These are phyloP conservation scores for Bettongia penicillata DNA, from an alignment of 2,113 vertebrate genomes.

Conservation along the genomic window DNA sequence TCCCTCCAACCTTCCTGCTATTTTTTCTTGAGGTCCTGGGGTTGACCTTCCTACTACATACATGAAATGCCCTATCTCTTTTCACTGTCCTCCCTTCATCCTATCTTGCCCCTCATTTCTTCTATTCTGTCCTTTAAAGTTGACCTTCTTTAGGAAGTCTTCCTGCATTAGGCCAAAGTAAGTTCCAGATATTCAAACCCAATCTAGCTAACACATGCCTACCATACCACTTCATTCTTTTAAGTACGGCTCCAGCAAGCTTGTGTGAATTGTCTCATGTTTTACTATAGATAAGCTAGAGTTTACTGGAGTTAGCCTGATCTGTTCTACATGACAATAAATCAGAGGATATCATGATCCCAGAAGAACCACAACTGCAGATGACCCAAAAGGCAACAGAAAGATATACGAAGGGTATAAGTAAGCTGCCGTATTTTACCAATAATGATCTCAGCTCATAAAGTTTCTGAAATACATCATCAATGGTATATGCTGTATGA, in stretches of 20 bases:
- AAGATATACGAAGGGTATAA: background rate
- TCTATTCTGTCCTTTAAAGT: too few species aligned
- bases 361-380: background rate
- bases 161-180: background rate
- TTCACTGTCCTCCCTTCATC: background rate
- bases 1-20: background rate
- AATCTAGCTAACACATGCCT: background rate
- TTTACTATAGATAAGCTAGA: background rate
- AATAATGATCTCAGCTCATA: background rate
- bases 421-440: background rate
- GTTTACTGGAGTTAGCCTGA: background rate
- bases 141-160: background rate
- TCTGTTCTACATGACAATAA: background rate
- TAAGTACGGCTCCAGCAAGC: background rate
- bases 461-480: background rate
- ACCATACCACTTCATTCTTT: background rate
- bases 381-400: background rate
- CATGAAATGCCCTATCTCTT: background rate
- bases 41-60: background rate
- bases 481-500: background rate
- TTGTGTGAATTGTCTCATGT: background rate
- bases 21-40: background rate
- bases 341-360: background rate
- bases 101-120: too few species aligned
- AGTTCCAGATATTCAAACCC: background rate